phyloP scores from a whole-genome alignment of 2,113 vertebrate species.

The Ophthalmolycus amberensis region DNA sequence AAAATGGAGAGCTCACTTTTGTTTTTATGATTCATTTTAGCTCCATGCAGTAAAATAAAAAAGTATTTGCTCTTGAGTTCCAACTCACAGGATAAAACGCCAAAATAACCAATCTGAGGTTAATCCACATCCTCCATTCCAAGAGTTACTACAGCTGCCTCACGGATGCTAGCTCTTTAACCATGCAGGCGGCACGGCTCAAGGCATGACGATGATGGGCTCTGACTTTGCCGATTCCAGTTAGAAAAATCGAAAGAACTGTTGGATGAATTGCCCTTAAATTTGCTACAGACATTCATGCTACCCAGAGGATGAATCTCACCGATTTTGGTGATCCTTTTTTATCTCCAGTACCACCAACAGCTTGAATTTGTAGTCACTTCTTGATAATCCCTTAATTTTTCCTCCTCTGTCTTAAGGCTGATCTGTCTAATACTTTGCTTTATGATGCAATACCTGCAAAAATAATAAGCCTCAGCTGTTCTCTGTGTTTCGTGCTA shows the following conservation, averaged over 20 bases:
- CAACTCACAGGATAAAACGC: background rate
- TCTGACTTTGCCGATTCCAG: background rate
- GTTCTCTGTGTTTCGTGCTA: background rate
- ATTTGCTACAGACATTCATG: background rate
- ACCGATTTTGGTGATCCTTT: background rate
- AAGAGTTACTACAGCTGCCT: constrained; percentile 29
- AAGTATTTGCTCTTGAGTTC: constrained; percentile 9
- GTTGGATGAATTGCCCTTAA: background rate
- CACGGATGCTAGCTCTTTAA: background rate
- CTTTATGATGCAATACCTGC: background rate
- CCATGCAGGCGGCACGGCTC: background rate
- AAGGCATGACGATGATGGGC: background rate
- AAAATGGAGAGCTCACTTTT: constrained; percentile 35
- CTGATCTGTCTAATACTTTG: background rate
- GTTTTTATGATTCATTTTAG: constrained; percentile 56
- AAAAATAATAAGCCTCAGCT: background rate
- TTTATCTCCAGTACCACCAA: background rate
- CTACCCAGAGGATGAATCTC: background rate
- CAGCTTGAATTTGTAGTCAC: background rate
- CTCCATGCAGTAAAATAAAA: constrained; percentile 16
- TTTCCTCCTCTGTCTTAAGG: background rate
- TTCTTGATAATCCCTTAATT: background rate
- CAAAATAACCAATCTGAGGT: constrained; percentile 1
- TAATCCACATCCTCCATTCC: background rate
- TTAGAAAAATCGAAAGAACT: background rate